These are phyloP conservation scores for Nasua narica DNA, from an alignment of 2,797 vertebrate genomes.

Conservation along the genomic window DNA sequence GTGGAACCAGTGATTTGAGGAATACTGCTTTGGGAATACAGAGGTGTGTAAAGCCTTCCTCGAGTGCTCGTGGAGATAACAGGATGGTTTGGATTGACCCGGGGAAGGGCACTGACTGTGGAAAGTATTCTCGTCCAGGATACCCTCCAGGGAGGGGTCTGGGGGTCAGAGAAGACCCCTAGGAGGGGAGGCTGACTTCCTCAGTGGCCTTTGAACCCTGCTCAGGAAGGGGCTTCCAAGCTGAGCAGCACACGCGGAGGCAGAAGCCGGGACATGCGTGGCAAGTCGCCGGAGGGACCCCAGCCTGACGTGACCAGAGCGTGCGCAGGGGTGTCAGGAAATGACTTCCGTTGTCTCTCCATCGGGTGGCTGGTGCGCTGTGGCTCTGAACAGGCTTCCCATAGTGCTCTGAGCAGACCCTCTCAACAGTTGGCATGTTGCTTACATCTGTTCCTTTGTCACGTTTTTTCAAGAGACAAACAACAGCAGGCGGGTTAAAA, in stretches of 20 bases:
- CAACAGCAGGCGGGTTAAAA: conserved; percentile 95
- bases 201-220: not conserved
- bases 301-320: not conserved
- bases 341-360: not conserved
- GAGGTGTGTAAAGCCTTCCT: not conserved
- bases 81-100: not conserved
- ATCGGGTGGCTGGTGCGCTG: not conserved
- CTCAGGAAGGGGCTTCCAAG: not conserved
- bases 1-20: not conserved
- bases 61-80: not conserved
- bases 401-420: conserved; percentile 76
- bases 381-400: conserved; percentile 78
- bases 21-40: not conserved
- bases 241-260: not conserved
- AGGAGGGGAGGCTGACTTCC: not conserved
- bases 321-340: not conserved
- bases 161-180: not conserved
- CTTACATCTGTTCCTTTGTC: conserved; percentile 87
- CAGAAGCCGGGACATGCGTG: not conserved
- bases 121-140: not conserved
- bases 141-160: accelerated
- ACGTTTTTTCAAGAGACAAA: conserved; percentile 90
- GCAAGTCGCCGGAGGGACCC: not conserved
- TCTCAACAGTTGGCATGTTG: conserved; percentile 79
- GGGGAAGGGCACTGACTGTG: not conserved